Percentiles rank a stretch among this genome's conserved stretches.
These are phyloP conservation scores for Pomacea maculata DNA, from an alignment of 1,140 invertebrate species.

Conservation along the genomic window DNA sequence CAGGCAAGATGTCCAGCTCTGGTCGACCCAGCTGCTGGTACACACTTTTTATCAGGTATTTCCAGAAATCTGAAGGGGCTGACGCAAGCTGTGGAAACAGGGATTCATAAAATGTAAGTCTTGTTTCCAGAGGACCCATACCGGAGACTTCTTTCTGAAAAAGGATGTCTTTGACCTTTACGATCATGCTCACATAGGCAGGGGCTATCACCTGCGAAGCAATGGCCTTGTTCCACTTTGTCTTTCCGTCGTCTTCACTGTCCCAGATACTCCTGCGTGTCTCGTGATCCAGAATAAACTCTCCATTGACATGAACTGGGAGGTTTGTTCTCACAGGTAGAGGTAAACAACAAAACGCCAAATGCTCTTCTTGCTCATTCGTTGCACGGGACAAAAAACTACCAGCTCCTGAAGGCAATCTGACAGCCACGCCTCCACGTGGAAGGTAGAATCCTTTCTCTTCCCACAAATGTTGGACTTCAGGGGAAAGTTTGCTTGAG, in stretches of 20 bases:
- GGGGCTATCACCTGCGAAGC: constrained; percentile 42
- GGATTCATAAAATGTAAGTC: constrained; percentile 9
- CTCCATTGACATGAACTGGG: constrained; percentile 58
- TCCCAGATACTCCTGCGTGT: constrained; percentile 53
- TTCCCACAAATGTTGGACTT: constrained; percentile 24
- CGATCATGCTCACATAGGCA: constrained; percentile 32
- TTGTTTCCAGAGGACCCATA: not conserved
- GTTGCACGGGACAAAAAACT: no score
- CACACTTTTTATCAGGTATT: constrained; percentile 4
- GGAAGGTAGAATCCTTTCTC: constrained; percentile 45
- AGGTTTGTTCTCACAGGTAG: constrained; percentile 54
- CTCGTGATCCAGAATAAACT: constrained; percentile 61
- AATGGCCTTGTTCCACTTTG: constrained; percentile 49
- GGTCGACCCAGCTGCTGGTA: constrained; percentile 6
- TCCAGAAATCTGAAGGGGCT: constrained; percentile 19
- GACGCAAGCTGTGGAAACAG: constrained; percentile 27
- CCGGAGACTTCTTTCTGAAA: not conserved
- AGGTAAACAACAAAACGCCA: constrained; percentile 58
- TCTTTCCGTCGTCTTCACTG: constrained; percentile 27
- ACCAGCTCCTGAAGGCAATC: not conserved
- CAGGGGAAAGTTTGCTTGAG: not conserved
- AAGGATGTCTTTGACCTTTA: constrained; percentile 11
- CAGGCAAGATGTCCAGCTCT: constrained; percentile 12
- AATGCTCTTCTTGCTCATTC: constrained; percentile 8
- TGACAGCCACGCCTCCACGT: constrained; percentile 49